Evolutionary conservation across 2,797 vertebrate genomes (phyloP).

Genomic region (Morus bassanus): DNA sequence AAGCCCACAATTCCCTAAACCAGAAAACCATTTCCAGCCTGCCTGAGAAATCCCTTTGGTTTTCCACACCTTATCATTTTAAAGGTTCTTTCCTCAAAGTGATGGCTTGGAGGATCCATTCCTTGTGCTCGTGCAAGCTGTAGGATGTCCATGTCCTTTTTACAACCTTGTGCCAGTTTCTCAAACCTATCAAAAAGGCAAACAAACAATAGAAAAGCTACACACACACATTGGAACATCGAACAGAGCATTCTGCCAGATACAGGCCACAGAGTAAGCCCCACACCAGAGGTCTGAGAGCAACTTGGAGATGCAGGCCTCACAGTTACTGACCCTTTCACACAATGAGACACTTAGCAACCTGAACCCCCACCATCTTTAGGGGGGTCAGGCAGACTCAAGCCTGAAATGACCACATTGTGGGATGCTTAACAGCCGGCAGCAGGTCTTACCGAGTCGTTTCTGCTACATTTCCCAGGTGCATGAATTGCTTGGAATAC

Average conservation of each 20-base stretch:
- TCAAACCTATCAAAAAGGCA: conserved; percentile 83
- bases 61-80: conserved; percentile 86
- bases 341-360: background rate
- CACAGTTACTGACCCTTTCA: background rate
- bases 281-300: background rate
- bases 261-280: background rate
- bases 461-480: conserved; percentile 90
- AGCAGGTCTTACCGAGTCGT: conserved; percentile 85
- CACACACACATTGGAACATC: background rate
- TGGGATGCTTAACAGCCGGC: background rate
- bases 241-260: background rate
- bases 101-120: conserved; percentile 90
- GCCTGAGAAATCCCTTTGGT: background rate
- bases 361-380: background rate
- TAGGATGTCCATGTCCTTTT: conserved; percentile 89
- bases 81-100: conserved; percentile 91
- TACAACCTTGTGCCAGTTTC: conserved; percentile 89
- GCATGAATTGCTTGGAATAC: conserved; percentile 93
- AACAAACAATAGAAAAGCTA: background rate
- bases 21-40: background rate
- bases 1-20: background rate
- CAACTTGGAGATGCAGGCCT: background rate
- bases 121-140: conserved; percentile 87
- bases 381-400: background rate
- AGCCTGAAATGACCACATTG: background rate